Conservation (phyloP, 2,888 invertebrate species). For the Isotomurus palustris region DNA sequence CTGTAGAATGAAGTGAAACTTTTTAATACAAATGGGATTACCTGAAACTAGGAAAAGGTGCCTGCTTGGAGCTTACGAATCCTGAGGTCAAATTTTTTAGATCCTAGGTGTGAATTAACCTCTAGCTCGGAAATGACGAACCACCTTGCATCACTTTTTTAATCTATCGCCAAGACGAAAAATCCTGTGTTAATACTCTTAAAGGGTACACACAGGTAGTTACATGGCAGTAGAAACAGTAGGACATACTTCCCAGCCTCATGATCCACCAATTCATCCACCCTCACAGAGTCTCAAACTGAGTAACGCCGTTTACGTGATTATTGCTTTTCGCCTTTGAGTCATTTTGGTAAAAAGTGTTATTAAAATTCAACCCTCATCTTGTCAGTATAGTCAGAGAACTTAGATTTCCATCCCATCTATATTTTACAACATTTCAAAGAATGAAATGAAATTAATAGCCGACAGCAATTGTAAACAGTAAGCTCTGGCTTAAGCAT, state of each 20-base stretch:
- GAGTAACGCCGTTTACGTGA: constrained; percentile 38
- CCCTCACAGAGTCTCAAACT: constrained; percentile 2
- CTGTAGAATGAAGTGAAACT: neutral
- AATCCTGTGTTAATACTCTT: too few relatives aligned
- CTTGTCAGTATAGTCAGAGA: constrained; percentile 40
- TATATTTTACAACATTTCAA: constrained; percentile 45
- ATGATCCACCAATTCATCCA: too few relatives aligned
- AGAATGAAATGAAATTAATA: constrained; percentile 47
- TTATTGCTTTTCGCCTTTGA: constrained; percentile 37
- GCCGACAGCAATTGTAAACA: constrained; percentile 47
- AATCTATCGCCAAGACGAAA: too few relatives aligned
- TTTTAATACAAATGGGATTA: constrained; percentile 33
- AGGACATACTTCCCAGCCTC: too few relatives aligned
- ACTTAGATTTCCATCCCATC: constrained; percentile 44
- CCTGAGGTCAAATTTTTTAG: constrained; percentile 38
- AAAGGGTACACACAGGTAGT: too few relatives aligned
- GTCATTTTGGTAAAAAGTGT: constrained; percentile 41
- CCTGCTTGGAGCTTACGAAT: neutral
- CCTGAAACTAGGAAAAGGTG: constrained; percentile 22
- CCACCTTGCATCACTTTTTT: too few relatives aligned
- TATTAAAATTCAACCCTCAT: constrained; percentile 44
- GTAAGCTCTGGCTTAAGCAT: constrained; percentile 20
- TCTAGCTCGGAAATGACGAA: constrained; percentile 12
- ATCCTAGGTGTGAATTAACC: constrained; percentile 42
- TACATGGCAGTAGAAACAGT: too few relatives aligned